Percentiles rank a stretch among this genome's conserved stretches.
Evolutionary conservation across 37 sponge, comb jelly and placozoan genomes (phyloP).

Genomic region (Haliclona indistincta): DNA sequence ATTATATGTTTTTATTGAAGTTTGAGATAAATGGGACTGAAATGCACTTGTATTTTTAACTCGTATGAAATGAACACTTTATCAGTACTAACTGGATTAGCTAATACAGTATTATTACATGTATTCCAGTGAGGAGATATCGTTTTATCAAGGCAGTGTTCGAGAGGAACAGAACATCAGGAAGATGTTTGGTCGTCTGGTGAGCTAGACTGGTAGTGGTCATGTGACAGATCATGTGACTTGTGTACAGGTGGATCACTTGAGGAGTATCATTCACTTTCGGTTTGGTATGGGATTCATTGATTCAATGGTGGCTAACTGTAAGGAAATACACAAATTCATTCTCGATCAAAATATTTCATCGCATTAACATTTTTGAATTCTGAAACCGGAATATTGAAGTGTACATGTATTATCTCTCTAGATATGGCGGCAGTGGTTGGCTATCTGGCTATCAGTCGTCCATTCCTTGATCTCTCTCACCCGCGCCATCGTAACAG

Average conservation of each 20-base stretch:
- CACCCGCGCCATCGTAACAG: constrained; percentile 51
- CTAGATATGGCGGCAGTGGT: constrained; percentile 88
- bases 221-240: neutral
- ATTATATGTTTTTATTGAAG: too few species aligned
- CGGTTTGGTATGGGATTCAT: constrained; percentile 84
- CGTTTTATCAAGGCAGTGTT: constrained; percentile 88
- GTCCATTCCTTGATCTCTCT: constrained; percentile 80
- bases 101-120: too few species aligned
- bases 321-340: too few species aligned
- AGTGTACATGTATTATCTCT: neutral
- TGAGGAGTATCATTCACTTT: constrained; percentile 75
- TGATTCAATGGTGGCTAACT: constrained; percentile 89
- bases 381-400: too few species aligned
- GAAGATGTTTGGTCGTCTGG: constrained; percentile 67
- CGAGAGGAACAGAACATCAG: constrained; percentile 77
- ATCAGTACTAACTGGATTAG: too few species aligned
- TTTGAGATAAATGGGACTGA: too few species aligned
- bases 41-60: too few species aligned
- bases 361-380: too few species aligned
- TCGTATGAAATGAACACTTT: too few species aligned
- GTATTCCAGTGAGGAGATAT: constrained; percentile 96
- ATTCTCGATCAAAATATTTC: too few species aligned
- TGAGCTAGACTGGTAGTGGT: constrained; percentile 14
- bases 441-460: constrained; percentile 80
- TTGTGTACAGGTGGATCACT: constrained; percentile 67